These are phyloP conservation scores for Zaprionus inermis DNA, from an alignment of 1,140 invertebrate species.

Conservation along the genomic window DNA sequence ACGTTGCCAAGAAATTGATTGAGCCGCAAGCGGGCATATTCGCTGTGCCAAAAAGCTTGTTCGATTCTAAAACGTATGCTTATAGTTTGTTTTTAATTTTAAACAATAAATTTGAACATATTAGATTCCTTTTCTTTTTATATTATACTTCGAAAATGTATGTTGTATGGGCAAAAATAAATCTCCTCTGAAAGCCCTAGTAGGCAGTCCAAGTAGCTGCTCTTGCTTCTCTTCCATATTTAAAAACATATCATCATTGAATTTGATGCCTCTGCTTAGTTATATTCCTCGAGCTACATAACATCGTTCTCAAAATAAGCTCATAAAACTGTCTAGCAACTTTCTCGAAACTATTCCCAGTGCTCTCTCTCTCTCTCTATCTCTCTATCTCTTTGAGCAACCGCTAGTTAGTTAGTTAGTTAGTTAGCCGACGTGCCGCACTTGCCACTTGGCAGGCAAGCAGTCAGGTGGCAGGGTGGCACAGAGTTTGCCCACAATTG, in stretches of 20 bases:
- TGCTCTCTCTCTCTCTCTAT: neutral
- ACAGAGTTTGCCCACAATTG: slow-evolving; percentile 25
- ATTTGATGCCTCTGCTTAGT: no score
- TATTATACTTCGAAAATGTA: no score
- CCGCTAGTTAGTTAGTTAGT: neutral
- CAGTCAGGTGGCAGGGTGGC: slow-evolving; percentile 36
- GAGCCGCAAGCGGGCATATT: slow-evolving; percentile 3
- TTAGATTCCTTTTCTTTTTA: no score
- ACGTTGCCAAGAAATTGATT: slow-evolving; percentile 19
- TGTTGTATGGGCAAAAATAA: no score
- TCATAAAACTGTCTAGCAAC: neutral
- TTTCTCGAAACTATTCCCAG: neutral
- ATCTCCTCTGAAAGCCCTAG: no score
- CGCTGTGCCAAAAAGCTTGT: neutral
- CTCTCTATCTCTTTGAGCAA: neutral
- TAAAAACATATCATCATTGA: no score
- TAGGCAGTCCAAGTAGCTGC: no score
- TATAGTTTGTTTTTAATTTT: no score
- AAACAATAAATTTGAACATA: no score
- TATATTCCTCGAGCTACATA: neutral
- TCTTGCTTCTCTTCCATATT: no score
- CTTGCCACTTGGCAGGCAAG: neutral
- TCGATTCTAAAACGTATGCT: neutral
- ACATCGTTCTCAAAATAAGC: neutral
- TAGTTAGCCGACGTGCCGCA: neutral